These are phyloP conservation scores for Brachionus manjavacas DNA, from an alignment of 1,140 invertebrate species.

Conservation along the genomic window DNA sequence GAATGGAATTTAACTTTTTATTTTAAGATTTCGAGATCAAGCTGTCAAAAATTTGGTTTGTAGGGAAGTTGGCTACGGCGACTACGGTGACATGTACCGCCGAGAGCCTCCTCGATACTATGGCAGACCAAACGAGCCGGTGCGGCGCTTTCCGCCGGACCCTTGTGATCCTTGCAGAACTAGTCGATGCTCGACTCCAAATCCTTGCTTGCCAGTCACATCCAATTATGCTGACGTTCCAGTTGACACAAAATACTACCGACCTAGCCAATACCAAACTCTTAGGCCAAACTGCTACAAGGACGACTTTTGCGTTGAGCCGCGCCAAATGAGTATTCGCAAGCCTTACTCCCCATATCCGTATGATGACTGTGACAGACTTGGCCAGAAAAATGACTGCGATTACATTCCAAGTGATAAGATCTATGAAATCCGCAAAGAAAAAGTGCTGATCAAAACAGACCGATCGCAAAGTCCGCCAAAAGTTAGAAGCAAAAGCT, in stretches of 20 bases:
- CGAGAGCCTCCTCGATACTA: neutral
- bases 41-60: conserved; percentile 12
- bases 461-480: neutral
- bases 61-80: neutral
- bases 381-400: neutral
- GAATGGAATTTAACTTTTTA: neutral
- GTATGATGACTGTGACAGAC: conserved; percentile 5
- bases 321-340: neutral
- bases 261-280: neutral
- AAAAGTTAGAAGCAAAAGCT: conserved; percentile 22
- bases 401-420: conserved; percentile 24
- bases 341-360: neutral
- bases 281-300: neutral
- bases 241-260: conserved; percentile 18
- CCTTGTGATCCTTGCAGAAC: neutral
- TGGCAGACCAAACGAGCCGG: neutral
- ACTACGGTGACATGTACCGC: neutral
- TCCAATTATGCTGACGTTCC: neutral
- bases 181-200: conserved; percentile 1
- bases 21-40: neutral
- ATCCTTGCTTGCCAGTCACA: neutral
- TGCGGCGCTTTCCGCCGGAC: neutral
- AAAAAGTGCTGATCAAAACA: conserved; percentile 24
- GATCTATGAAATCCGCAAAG: conserved; percentile 39
- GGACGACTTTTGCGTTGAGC: neutral